Base-by-base conservation (phyloP, 1,140 invertebrate genomes). In the Drosophila asahinai region DNA sequence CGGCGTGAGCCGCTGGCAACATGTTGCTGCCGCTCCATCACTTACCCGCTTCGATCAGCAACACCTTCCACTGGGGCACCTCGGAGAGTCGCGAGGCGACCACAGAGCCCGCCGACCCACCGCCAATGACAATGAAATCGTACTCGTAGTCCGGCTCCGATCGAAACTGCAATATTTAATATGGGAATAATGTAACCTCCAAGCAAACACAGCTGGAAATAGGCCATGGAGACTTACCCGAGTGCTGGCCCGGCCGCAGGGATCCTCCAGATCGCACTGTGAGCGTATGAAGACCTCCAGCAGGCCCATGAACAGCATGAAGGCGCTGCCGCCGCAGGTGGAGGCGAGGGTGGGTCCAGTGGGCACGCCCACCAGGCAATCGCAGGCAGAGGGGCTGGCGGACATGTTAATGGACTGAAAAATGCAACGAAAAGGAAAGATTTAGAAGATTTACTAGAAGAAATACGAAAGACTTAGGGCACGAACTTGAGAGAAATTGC, bases 111-210 rank as follows among this genome's bases (percentile, higher is more conserved):
- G 96, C 97, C 14, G 97, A 97, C 1, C 98, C 98, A 5, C 96
- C 97, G 2, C 98, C 98, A 60, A 98, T 96, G 25, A 97, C 95
- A 73, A 97, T 96, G 93, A 97, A 97, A 93, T 97, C 97, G 93
- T 97, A 97, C 80, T 95, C 95, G 3, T 94, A 94, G 81, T 95
- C 95, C 83, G 95, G 95, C 60, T 95, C 93, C 4, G 93, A 93
- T 22, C 94, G 93, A 73, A 93, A 94, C 94, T 96, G 86, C 27
- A 49, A 93, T 86, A 25, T 25, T 25, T 17, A 42, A 68, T 33
- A 55, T 38, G 38, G 27, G 33, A 42, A 49, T 19, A 15, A 51
- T 51, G n/a, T 42, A 30, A 9, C 19, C 36, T 22, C 5, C 9
- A 3, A 30, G 3, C 9, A 11, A 36, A 36, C 33, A 11, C 33